Conservation (phyloP, 1,140 invertebrate genomes). For the Nebria ingens region DNA sequence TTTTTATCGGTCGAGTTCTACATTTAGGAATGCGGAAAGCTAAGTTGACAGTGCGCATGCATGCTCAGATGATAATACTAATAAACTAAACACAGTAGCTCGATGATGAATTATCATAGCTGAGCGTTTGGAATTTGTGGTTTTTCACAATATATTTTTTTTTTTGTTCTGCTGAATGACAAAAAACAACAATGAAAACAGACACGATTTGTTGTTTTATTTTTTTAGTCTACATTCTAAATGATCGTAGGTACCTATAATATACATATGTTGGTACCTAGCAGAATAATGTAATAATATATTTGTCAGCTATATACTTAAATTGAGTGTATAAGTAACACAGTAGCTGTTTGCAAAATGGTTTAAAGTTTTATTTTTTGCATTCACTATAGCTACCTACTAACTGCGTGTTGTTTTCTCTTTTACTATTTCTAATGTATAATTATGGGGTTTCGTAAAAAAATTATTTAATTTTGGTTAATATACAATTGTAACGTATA, state of each 20-base stretch:
- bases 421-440: too few relatives aligned
- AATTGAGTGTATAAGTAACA: too few relatives aligned
- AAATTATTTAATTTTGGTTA: too few relatives aligned
- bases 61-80: too few relatives aligned
- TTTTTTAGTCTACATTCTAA: too few relatives aligned
- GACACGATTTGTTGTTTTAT: not conserved
- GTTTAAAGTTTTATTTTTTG: not conserved
- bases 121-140: not conserved
- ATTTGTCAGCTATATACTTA: too few relatives aligned
- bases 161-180: not conserved
- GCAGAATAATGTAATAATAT: too few relatives aligned
- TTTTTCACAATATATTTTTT: conserved; percentile 5
- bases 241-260: too few relatives aligned
- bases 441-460: too few relatives aligned
- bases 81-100: not conserved
- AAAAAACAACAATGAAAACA: too few relatives aligned
- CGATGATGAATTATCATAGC: conserved; percentile 2
- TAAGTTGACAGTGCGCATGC: not conserved
- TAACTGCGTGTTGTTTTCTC: not conserved
- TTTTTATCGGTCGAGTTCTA: conserved; percentile 1
- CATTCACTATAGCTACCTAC: too few relatives aligned
- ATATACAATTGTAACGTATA: too few relatives aligned
- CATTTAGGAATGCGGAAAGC: conserved; percentile 8
- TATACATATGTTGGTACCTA: not conserved
- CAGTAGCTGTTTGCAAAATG: not conserved